phyloP scores from a whole-genome alignment of 2,888 invertebrate genomes.

The Eulithis testata region DNA sequence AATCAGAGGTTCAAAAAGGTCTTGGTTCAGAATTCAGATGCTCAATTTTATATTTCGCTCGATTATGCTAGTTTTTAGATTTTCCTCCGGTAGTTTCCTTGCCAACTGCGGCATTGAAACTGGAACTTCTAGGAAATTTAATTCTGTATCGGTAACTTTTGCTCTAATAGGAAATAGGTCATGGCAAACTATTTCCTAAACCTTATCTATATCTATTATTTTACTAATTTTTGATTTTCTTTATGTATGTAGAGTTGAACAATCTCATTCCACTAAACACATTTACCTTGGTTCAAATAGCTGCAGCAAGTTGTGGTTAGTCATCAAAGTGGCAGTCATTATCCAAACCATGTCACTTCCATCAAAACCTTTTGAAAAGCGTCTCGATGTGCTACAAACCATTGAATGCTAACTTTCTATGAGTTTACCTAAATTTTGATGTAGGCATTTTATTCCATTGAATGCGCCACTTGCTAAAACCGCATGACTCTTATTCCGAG shows the following conservation, averaged over 20 bases:
- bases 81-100: conserved; percentile 20
- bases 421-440: conserved; percentile 62
- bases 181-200: background rate
- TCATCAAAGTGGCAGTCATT: conserved; percentile 20
- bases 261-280: background rate
- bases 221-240: background rate
- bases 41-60: too few species aligned
- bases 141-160: background rate
- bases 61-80: conserved; percentile 1
- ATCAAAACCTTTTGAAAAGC: conserved; percentile 56
- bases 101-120: conserved; percentile 30
- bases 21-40: too few species aligned
- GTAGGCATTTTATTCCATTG: conserved; percentile 62
- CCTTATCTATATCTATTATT: too few species aligned
- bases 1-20: too few species aligned
- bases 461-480: conserved; percentile 32
- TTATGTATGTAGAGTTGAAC: background rate
- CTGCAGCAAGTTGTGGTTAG: background rate
- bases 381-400: conserved; percentile 50
- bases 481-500: conserved; percentile 36
- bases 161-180: background rate
- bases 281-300: background rate
- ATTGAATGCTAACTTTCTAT: conserved; percentile 64
- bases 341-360: conserved; percentile 22
- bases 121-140: background rate